Evolutionary conservation across 2,797 vertebrate species (phyloP), one percentile per base, ranked within the genome.

Genomic region (Brachyalestes nurse): DNA sequence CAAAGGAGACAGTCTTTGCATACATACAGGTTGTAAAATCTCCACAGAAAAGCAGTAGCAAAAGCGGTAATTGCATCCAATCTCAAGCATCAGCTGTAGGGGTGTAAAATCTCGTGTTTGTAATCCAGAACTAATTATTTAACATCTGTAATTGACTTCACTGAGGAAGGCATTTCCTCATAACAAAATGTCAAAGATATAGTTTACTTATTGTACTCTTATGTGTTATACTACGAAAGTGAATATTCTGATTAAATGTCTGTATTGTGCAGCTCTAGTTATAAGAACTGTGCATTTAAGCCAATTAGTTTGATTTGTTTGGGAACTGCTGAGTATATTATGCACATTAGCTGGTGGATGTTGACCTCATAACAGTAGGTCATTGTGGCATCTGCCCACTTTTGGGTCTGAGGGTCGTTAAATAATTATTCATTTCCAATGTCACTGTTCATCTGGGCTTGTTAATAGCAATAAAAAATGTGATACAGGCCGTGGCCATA

Each of bases 361-460:
- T 40, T 17, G 58, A 72, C 19, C 10, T 21, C 49, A 9, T 25
- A 28, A 57, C 25, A 23, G 21, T 34, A 49, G n/a, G 38, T 66
- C 71, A 74, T 21, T 65, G 13, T 45, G 6, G 51, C 51, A 53
- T 13, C 51, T 53, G 51, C 51, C 60, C 47, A 4, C 21, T 25
- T 51, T 64, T 51, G 49, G 66, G 55, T 66, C 72, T 23, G 45
- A 55, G 51, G 42, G 66, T 69, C 14, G 55, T 45, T 23, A 34
- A 57, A 45, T 25, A 49, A n/a, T 8, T 14, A 25, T 60, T 58
- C 9, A 45, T 58, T 47, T 60, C 40, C 40, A 23, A 58, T 67
- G 40, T 51, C 1, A 51, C 10, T 16, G 40, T 69, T 28, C 65
- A 75, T 76, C 45, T 76, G 42, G 6, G 25, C 72, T 28, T 34